These are phyloP conservation scores for Euura lappo DNA, from an alignment of 1,140 invertebrate species.

Conservation along the genomic window DNA sequence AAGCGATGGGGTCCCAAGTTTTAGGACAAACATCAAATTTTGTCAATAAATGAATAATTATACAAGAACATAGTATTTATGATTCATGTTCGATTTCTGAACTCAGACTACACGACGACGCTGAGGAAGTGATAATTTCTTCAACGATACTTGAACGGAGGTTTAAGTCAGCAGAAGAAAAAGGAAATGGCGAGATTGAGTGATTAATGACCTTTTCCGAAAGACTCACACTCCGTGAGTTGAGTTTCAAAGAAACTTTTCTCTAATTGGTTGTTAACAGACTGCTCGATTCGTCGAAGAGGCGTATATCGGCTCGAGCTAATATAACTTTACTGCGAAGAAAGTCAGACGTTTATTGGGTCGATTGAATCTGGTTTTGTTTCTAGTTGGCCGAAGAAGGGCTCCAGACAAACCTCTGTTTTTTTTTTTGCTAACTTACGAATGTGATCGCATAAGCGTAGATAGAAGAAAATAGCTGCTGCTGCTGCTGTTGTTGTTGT, in stretches of 20 bases:
- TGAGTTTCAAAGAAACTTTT: neutral
- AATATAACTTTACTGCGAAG: neutral
- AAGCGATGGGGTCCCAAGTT: neutral
- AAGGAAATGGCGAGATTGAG: neutral
- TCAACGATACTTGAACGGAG: too few species aligned
- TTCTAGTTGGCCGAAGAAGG: neutral
- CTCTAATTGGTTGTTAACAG: slow-evolving; percentile 5
- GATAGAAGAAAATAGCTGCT: neutral
- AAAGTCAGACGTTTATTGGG: neutral
- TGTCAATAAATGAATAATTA: too few species aligned
- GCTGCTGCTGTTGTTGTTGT: neutral
- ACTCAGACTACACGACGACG: too few species aligned
- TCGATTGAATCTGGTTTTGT: neutral
- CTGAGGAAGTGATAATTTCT: too few species aligned
- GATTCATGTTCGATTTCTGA: too few species aligned
- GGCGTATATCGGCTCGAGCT: neutral
- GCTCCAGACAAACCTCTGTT: neutral
- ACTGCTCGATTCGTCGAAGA: neutral
- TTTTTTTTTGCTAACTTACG: neutral
- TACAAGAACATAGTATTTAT: too few species aligned
- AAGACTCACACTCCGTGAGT: neutral
- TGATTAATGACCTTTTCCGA: neutral
- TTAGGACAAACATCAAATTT: neutral
- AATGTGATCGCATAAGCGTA: neutral
- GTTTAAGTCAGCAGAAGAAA: too few species aligned